Conservation (phyloP, 1,140 invertebrate species). For the Drosophila nikananu region DNA sequence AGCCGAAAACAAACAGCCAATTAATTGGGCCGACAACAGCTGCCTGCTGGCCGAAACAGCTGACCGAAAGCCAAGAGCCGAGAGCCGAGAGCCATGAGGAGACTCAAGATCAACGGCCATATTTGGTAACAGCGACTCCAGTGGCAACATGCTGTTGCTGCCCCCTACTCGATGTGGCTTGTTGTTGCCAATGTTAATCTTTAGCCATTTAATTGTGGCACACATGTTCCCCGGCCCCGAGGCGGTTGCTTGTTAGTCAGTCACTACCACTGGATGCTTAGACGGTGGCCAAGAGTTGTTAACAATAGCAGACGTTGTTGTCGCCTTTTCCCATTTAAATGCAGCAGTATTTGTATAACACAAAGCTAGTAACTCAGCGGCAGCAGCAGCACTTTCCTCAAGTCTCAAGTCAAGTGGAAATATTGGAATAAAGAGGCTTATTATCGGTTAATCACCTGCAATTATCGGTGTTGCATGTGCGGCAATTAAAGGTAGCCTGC, state of each 20-base stretch:
- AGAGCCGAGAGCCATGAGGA: conserved; percentile 8
- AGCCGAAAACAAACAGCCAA: conserved; percentile 33
- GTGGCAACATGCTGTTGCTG: conserved; percentile 13
- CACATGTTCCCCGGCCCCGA: not conserved
- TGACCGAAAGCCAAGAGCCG: not conserved
- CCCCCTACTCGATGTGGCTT: not conserved
- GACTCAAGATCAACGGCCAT: conserved; percentile 36
- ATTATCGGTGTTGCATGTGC: not conserved
- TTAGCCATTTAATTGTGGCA: conserved; percentile 11
- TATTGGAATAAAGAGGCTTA: not conserved
- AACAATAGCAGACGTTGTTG: conserved; percentile 7
- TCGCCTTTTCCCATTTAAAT: not conserved
- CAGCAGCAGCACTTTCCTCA: not conserved
- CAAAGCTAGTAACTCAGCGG: not conserved
- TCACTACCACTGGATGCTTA: not conserved
- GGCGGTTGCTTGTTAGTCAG: not conserved
- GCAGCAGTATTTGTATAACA: not conserved
- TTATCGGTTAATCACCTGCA: not conserved
- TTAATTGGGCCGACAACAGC: conserved; percentile 41
- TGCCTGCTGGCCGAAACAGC: conserved; percentile 2
- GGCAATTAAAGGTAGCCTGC: conserved; percentile 1
- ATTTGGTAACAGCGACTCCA: conserved; percentile 11
- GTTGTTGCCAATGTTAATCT: conserved; percentile 5
- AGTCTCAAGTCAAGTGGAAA: not conserved
- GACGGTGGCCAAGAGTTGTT: conserved; percentile 6